These are phyloP conservation scores for Iguana delicatissima DNA, from an alignment of 2,797 vertebrate genomes.

Conservation along the genomic window DNA sequence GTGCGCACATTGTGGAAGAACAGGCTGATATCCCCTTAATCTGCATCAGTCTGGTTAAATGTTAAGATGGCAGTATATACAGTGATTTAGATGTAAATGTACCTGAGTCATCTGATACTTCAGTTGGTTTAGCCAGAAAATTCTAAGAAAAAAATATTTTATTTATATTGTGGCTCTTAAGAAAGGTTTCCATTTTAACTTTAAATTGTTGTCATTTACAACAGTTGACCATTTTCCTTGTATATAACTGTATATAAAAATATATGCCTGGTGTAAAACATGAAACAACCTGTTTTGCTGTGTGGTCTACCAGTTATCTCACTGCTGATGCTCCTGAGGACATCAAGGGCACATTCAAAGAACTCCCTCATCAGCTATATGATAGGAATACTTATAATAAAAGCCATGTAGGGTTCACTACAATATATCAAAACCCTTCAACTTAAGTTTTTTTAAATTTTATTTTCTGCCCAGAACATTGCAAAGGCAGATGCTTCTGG, in stretches of 20 bases:
- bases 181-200: not conserved
- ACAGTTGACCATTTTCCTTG: not conserved
- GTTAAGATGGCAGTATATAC: not conserved
- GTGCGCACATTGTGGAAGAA: not conserved
- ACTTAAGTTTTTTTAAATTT: not conserved
- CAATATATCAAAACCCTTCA: conserved; percentile 27
- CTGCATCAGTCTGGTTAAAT: conserved; percentile 17
- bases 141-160: not conserved
- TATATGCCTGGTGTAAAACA: conserved; percentile 14
- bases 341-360: not conserved
- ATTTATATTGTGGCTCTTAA: not conserved
- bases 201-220: not conserved
- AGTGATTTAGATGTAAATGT: not conserved
- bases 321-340: conserved; percentile 13
- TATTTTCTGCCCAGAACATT: not conserved
- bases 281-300: conserved; percentile 30
- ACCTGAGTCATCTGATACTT: not conserved
- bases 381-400: conserved; percentile 30
- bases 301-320: conserved; percentile 21
- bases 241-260: too few relatives aligned
- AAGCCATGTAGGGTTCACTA: conserved; percentile 27
- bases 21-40: not conserved
- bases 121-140: not conserved
- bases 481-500: conserved; percentile 9
- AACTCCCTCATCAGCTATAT: conserved; percentile 41